Evolutionary conservation across 2,113 vertebrate genomes (phyloP).

Genomic region (Gasterosteus nipponicus): DNA sequence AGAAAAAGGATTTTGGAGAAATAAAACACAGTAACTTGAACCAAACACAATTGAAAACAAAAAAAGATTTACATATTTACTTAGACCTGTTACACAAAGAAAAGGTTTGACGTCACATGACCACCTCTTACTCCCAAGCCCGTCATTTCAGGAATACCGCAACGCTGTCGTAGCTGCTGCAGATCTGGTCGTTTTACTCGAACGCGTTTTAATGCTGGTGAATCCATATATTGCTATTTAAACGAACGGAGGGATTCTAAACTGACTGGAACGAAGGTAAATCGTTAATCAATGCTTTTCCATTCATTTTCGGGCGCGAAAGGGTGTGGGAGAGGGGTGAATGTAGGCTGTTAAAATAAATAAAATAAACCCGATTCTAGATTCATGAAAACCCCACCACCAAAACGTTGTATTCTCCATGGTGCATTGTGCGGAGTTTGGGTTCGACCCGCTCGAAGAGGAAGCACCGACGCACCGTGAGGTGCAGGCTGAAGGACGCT

Average conservation of each 20-base stretch:
- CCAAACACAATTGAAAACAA: no score
- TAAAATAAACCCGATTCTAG: neutral
- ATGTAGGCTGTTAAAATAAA: neutral
- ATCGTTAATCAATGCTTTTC: constrained; percentile 14
- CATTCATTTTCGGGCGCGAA: no score
- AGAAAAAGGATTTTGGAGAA: no score
- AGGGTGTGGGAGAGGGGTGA: neutral
- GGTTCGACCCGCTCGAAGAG: constrained; percentile 36
- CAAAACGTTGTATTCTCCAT: neutral
- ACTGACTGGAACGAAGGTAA: constrained; percentile 63
- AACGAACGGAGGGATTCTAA: constrained; percentile 52
- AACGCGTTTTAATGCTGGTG: constrained; percentile 3
- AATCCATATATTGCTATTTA: constrained; percentile 56
- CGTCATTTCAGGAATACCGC: constrained; percentile 51
- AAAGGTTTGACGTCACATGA: constrained; percentile 66
- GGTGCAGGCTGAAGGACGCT: constrained; percentile 75
- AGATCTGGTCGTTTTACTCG: neutral
- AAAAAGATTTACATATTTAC: no score
- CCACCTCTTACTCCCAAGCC: constrained; percentile 55
- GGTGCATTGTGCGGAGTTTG: constrained; percentile 7
- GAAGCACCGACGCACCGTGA: constrained; percentile 41
- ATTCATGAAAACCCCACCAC: neutral
- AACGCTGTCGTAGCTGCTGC: constrained; percentile 9
- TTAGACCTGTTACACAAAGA: constrained; percentile 35
- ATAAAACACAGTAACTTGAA: no score